Conservation (phyloP, 2,797 vertebrate genomes). For the Phataginus tricuspis region DNA sequence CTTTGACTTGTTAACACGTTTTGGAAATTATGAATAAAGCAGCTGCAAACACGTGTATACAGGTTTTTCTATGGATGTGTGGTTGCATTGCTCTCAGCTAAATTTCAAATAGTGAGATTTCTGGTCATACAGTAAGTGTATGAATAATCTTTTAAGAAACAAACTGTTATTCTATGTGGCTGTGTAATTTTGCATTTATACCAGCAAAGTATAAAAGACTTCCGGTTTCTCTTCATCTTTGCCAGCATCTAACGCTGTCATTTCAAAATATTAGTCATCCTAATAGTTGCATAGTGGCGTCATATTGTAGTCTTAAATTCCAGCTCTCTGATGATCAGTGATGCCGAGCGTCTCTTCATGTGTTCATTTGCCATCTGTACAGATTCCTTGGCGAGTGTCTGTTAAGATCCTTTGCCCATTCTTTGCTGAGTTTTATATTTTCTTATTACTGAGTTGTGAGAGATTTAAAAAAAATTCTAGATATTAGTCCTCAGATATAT, state of each 20-base stretch:
- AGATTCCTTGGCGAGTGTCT: neutral
- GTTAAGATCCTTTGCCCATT: neutral
- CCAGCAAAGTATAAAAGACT: neutral
- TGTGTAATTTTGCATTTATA: neutral
- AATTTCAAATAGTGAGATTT: neutral
- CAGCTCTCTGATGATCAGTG: neutral
- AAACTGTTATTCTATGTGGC: neutral
- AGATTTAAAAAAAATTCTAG: neutral
- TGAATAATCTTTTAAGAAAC: neutral
- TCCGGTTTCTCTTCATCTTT: neutral
- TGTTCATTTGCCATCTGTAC: neutral
- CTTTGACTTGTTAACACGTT: neutral
- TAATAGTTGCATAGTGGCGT: neutral
- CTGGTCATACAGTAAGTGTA: neutral
- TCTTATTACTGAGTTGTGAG: neutral
- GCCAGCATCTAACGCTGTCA: neutral
- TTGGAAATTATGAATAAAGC: neutral
- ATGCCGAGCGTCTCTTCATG: neutral
- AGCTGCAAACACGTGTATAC: neutral
- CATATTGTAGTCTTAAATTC: neutral
- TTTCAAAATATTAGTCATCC: neutral
- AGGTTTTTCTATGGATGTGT: neutral
- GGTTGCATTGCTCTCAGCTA: neutral
- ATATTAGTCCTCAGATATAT: neutral
- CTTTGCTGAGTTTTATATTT: neutral